Conservation (phyloP, 2,888 invertebrate genomes). For the Xanthorhoe spadicearia region DNA sequence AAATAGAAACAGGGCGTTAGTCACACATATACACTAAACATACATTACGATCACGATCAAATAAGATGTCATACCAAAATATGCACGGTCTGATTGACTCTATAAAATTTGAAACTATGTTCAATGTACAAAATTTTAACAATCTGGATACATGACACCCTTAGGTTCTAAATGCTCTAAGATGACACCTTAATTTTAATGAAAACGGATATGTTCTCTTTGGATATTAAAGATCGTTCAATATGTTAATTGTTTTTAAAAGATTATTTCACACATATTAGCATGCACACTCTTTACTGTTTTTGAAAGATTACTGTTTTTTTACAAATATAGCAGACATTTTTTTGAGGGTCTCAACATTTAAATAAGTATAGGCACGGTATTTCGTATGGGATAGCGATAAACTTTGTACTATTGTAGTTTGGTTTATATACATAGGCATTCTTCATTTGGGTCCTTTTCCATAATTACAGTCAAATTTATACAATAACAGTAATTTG, state of each 20-base stretch:
- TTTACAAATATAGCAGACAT: slow-evolving; percentile 16
- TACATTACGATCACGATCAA: slow-evolving; percentile 17
- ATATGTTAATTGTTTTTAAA: slow-evolving; percentile 1
- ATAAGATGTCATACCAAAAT: too few species aligned
- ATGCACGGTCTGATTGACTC: too few species aligned
- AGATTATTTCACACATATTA: slow-evolving; percentile 14
- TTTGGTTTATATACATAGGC: too few species aligned
- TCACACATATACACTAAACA: slow-evolving; percentile 46
- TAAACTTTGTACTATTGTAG: not conserved
- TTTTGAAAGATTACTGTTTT: not conserved
- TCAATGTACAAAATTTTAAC: not conserved
- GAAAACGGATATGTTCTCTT: too few species aligned
- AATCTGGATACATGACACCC: not conserved
- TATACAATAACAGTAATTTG: too few species aligned
- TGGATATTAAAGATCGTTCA: not conserved
- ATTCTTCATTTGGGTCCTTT: too few species aligned
- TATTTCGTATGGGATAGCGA: not conserved
- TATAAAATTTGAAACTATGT: too few species aligned
- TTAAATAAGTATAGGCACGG: not conserved
- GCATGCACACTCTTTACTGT: slow-evolving; percentile 20
- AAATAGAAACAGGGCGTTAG: too few species aligned
- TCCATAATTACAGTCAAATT: too few species aligned
- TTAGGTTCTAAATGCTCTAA: too few species aligned
- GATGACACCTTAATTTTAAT: too few species aligned
- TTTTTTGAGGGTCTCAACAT: not conserved